Percentiles rank a stretch among this genome's conserved stretches.
phyloP scores from a whole-genome alignment of 2,888 invertebrate genomes.

The Amiota communis region DNA sequence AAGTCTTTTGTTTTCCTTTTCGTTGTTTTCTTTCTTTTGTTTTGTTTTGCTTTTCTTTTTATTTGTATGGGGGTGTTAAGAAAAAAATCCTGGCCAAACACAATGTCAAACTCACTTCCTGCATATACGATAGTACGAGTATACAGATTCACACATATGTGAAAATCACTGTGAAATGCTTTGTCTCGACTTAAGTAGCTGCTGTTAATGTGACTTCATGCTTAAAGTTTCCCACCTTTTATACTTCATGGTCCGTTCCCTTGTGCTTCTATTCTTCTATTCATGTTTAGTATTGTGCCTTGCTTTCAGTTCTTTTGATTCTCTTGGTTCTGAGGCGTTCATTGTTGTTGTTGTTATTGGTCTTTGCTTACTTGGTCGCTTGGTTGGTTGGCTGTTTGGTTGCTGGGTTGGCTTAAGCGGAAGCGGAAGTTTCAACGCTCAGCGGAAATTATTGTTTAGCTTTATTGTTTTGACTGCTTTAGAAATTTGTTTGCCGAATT shows the following conservation, averaged over 20 bases:
- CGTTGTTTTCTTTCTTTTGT: not conserved
- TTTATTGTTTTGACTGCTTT: constrained; percentile 62
- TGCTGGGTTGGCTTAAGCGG: constrained; percentile 38
- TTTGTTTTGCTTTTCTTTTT: not conserved
- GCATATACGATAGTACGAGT: constrained; percentile 14
- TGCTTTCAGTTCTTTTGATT: too few species aligned
- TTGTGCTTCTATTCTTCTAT: too few species aligned
- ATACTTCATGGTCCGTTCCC: too few species aligned
- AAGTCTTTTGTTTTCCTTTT: constrained; percentile 13
- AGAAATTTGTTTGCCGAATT: constrained; percentile 61
- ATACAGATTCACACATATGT: constrained; percentile 25
- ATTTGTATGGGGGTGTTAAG: constrained; percentile 43
- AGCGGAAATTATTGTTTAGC: constrained; percentile 64
- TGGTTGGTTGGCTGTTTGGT: not conserved
- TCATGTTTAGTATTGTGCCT: too few species aligned
- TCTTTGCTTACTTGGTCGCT: not conserved
- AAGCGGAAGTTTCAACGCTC: constrained; percentile 62
- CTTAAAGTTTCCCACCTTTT: not conserved
- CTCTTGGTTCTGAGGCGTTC: too few species aligned
- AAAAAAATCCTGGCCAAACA: constrained; percentile 38
- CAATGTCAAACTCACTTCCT: constrained; percentile 38
- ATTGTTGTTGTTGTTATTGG: constrained; percentile 32
- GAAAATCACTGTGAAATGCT: constrained; percentile 28
- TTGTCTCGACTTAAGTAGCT: constrained; percentile 56
- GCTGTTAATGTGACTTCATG: constrained; percentile 18